Base-by-base conservation (phyloP, 2,888 invertebrate genomes). In the Pogonocherus hispidulus region DNA sequence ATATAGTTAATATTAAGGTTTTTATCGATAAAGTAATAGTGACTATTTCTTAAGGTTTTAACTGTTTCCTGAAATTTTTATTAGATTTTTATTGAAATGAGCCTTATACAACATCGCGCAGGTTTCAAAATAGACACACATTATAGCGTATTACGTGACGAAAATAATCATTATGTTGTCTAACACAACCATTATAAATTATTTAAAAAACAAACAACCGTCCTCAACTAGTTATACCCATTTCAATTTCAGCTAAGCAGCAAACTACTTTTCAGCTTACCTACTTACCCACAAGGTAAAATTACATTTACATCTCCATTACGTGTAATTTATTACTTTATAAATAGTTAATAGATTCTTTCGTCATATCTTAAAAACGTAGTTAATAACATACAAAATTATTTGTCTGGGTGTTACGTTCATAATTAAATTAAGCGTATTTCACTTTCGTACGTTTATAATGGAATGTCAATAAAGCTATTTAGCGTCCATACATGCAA, bases 231-330 rank as follows among this genome's bases (percentile, higher is more conserved):
- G n/a, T n/a, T n/a, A n/a, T n/a, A n/a, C n/a, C n/a, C n/a, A n/a
- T n/a, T n/a, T n/a, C n/a, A n/a, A n/a, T n/a, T n/a, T n/a, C n/a
- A n/a, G n/a, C n/a, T n/a, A n/a, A n/a, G n/a, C n/a, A n/a, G n/a
- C n/a, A 1, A 16, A 14, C 41, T 41, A n/a, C 41, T n/a, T 41
- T 41, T 14, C 41, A 41, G 14, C 41, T 41, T 41, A 41, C 41
- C 41, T 41, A 37, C 37, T 37, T n/a, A 37, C 37, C n/a, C n/a
- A 41, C 41, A 41, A 41, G 14, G 41, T 41, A 41, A 41, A 14
- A 41, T 41, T 41, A 41, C 41, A 14, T 41, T 41, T 41, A 14
- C 41, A 41, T 41, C 41, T 41, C 41, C 41, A 41, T 41, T 41
- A 41, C 41, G 2, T 14, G 9, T 41, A 41, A 41, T 41, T 41